Conservation (phyloP, 2,113 vertebrate genomes). For the Panurus biarmicus region DNA sequence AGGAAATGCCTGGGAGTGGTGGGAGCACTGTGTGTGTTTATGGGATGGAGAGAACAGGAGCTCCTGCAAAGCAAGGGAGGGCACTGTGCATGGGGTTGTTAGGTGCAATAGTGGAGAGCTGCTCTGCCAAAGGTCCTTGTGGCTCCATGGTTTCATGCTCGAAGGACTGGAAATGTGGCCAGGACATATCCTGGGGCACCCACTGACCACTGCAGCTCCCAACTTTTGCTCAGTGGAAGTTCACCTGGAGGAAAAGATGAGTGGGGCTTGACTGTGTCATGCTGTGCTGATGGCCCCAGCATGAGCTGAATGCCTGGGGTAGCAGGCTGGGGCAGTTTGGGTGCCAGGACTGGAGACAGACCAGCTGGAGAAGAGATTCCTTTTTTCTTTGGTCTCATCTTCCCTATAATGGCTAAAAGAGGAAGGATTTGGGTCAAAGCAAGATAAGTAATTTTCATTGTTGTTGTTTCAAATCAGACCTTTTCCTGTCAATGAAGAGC, state of each 20-base stretch:
- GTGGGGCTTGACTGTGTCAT: rapidly evolving
- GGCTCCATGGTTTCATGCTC: not conserved
- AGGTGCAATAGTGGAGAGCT: not conserved
- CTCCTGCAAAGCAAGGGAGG: rapidly evolving
- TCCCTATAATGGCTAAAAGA: not conserved
- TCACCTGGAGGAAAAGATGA: not conserved
- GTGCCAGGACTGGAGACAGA: not conserved
- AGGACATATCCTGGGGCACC: rapidly evolving
- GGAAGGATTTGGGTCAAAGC: not conserved
- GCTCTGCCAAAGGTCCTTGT: not conserved
- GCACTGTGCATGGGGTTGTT: not conserved
- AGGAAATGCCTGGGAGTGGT: not conserved
- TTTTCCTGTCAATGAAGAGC: not conserved
- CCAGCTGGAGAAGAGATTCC: not conserved
- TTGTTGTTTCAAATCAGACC: not conserved
- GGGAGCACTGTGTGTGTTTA: not conserved
- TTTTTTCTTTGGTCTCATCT: not conserved
- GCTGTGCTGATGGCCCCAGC: not conserved
- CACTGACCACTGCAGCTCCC: not conserved
- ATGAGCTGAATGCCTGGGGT: not conserved
- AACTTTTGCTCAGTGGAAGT: not conserved
- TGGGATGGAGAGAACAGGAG: not conserved
- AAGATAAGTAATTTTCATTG: not conserved
- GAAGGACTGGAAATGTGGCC: not conserved
- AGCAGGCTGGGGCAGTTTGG: not conserved